Percentiles rank a stretch among this genome's conserved stretches.
These are phyloP conservation scores for Bombus superbus DNA, from an alignment of 1,140 invertebrate species.

Conservation along the genomic window DNA sequence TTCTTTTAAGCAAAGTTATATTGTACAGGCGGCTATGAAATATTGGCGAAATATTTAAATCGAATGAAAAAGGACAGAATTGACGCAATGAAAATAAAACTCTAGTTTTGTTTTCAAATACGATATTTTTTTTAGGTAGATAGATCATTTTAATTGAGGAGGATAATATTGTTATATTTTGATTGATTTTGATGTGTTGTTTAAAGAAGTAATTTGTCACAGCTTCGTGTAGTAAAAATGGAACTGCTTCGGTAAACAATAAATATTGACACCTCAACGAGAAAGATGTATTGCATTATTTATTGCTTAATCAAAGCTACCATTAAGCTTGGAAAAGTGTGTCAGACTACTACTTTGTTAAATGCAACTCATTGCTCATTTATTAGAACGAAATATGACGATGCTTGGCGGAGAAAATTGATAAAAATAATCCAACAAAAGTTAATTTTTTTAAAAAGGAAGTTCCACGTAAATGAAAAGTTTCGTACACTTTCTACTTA, in stretches of 20 bases:
- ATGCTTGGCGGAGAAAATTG: background rate
- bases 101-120: background rate
- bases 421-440: background rate
- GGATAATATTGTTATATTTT: no score
- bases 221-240: background rate
- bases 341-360: background rate
- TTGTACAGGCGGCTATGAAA: background rate
- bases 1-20: background rate
- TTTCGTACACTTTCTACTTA: background rate
- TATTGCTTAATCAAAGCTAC: background rate
- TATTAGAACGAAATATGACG: background rate
- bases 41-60: no score
- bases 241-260: background rate
- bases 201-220: background rate
- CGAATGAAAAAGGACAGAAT: no score
- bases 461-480: background rate
- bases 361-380: background rate
- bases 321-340: background rate
- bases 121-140: no score
- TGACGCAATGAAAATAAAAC: background rate
- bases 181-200: background rate
- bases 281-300: background rate
- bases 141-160: background rate
- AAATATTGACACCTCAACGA: background rate
- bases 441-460: background rate